Percentiles rank a stretch among this genome's conserved stretches.
Conservation (phyloP, 1,140 invertebrate species). For the Dolichoris vasculosae region DNA sequence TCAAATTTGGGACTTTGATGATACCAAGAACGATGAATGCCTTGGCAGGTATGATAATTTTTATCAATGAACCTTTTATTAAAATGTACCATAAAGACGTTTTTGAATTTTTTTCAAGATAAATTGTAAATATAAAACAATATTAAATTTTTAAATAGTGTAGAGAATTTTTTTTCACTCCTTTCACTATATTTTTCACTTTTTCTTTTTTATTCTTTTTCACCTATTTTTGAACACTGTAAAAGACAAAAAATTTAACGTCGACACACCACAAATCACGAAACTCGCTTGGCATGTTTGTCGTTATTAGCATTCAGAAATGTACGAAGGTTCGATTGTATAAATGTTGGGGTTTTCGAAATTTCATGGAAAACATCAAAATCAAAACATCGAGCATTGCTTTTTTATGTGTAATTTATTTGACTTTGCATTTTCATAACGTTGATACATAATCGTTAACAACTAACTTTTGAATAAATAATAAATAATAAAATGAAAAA, state of each 20-base stretch:
- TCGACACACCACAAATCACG: slow-evolving; percentile 5
- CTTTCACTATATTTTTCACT: background rate
- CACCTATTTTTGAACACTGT: background rate
- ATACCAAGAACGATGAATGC: slow-evolving; percentile 87
- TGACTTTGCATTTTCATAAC: background rate
- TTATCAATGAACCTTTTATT: background rate
- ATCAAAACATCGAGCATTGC: slow-evolving; percentile 6
- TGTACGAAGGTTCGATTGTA: background rate
- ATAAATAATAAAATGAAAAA: slow-evolving; percentile 23
- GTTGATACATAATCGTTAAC: slow-evolving; percentile 8
- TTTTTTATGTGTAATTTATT: background rate
- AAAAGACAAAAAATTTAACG: background rate
- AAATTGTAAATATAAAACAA: background rate
- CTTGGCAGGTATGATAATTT: slow-evolving; percentile 83
- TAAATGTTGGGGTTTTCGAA: background rate
- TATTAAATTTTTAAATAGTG: slow-evolving; percentile 1
- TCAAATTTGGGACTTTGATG: slow-evolving; percentile 88
- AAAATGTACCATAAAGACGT: background rate
- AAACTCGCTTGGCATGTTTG: slow-evolving; percentile 43
- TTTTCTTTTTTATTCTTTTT: too few species aligned
- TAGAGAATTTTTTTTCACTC: background rate
- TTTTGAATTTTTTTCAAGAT: background rate
- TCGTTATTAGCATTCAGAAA: slow-evolving; percentile 3
- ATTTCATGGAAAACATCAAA: background rate
- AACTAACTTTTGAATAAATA: slow-evolving; percentile 11